Conservation (phyloP, 2,113 vertebrate genomes). For the Chamaetylas fuelleborni region DNA sequence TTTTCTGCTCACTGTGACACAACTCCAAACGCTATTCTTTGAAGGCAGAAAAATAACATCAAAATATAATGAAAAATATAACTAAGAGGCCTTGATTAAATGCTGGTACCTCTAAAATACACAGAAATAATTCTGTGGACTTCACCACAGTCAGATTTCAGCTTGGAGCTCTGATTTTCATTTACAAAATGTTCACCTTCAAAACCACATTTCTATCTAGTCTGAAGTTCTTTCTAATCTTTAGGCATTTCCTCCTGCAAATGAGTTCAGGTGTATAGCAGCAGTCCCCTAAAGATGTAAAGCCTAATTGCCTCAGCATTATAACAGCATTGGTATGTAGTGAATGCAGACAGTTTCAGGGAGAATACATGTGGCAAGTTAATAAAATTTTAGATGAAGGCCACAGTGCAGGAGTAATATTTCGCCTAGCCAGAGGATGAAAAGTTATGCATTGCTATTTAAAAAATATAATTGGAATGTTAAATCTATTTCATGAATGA, state of each 20-base stretch:
- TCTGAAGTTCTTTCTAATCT: not conserved
- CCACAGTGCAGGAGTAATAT: conserved; percentile 11
- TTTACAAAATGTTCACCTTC: not conserved
- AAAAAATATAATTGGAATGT: conserved; percentile 54
- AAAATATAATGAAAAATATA: not conserved
- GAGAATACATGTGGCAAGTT: conserved; percentile 23
- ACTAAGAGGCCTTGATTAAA: not conserved
- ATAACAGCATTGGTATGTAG: not conserved
- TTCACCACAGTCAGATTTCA: not conserved
- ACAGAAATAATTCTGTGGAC: not conserved
- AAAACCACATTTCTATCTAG: not conserved
- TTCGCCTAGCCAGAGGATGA: conserved; percentile 15
- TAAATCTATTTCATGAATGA: conserved; percentile 51
- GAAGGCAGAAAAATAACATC: not conserved
- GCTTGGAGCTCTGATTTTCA: not conserved
- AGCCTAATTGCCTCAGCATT: conserved; percentile 2
- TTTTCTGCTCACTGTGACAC: not conserved
- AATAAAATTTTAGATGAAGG: conserved; percentile 50
- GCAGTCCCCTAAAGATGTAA: conserved; percentile 8
- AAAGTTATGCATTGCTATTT: conserved; percentile 53
- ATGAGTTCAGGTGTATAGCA: not conserved
- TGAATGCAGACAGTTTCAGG: conserved; percentile 8
- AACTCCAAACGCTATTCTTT: not conserved
- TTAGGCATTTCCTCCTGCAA: not conserved
- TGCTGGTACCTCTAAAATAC: not conserved